Percentiles rank a stretch among this genome's conserved stretches.
phyloP scores from a whole-genome alignment of 1,140 invertebrate species.

The Drosophila athabasca region DNA sequence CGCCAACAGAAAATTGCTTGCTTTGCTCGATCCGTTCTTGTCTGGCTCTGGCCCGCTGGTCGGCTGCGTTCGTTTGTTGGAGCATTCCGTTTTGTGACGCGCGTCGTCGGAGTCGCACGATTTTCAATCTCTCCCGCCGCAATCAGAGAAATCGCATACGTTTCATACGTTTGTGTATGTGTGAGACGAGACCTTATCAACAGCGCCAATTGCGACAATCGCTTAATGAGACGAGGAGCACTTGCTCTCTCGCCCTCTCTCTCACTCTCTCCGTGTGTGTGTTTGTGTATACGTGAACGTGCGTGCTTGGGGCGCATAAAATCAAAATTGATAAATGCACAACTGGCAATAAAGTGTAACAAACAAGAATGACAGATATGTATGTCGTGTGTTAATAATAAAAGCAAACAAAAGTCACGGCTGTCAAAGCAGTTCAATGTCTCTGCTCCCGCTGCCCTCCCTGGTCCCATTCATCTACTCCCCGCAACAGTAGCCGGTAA shows the following conservation, averaged over 20 bases:
- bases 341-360: constrained; percentile 59
- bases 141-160: constrained; percentile 2
- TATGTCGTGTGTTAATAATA: constrained; percentile 61
- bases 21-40: constrained; percentile 74
- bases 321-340: constrained; percentile 70
- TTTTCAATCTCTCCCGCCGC: constrained; percentile 53
- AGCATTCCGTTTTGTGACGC: constrained; percentile 66
- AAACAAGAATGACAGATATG: constrained; percentile 17
- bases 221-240: constrained; percentile 48
- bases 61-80: constrained; percentile 52
- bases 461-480: not conserved
- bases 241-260: constrained; percentile 30
- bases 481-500: constrained; percentile 66
- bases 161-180: constrained; percentile 45
- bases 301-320: constrained; percentile 40
- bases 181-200: constrained; percentile 61
- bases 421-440: constrained; percentile 74
- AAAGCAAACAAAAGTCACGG: constrained; percentile 74
- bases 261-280: not conserved
- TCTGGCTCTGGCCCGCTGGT: constrained; percentile 39
- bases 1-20: constrained; percentile 27
- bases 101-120: constrained; percentile 54
- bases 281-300: constrained; percentile 33
- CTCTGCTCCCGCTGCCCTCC: constrained; percentile 35
- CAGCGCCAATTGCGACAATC: constrained; percentile 62